Base-by-base conservation (phyloP, 30 jellyfish, hydroid and myxozoan genomes). In the Chrysaora quinquecirrha region DNA sequence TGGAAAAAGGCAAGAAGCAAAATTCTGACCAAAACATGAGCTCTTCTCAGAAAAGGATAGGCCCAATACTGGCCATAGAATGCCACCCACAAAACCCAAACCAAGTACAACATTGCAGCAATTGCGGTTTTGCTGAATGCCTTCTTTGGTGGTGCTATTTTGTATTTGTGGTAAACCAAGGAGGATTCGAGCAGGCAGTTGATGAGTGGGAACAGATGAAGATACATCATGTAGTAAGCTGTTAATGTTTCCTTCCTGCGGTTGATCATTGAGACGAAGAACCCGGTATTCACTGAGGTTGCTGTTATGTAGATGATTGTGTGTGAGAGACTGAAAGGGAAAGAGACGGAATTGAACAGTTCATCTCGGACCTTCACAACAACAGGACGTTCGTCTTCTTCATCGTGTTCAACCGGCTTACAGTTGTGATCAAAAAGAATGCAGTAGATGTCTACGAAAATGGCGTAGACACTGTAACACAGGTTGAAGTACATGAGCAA, bases 21-120 rank as follows among this genome's bases (percentile, higher is more conserved):
- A 21, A 50, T 28, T 34, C 35, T 80, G 28, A 80, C 76, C 1
- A 38, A 2, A 47, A 30, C 34, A 32, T 23, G 49, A 3, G 84
- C 90, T 65, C 90, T 48, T 49, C 90, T 49, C 84, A 80, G 61
- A 24, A 80, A 80, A 2, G 90, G 90, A 32, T 80, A 80, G 58
- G 75, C 27, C 90, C 90, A 80, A 54, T 80, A 80, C 50, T 30
- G 27, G 3, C 90, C 90, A 67, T 65, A 80, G 32, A 30, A 80
- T 6, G 90, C 90, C 2, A 80, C 77, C 82, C 83, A 65, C n/a
- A 66, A 66, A 34, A 66, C 20, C 90, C 90, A 80, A 1, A 29
- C 50, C 50, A 25, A 6, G 90, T 20, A 80, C 23, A 69, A 54
- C 24, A 38, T 2, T 6, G 83, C 64, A 9, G 46, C 7, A 30